Conservation (phyloP, 2,888 invertebrate species). For the Pachydiplax longipennis region DNA sequence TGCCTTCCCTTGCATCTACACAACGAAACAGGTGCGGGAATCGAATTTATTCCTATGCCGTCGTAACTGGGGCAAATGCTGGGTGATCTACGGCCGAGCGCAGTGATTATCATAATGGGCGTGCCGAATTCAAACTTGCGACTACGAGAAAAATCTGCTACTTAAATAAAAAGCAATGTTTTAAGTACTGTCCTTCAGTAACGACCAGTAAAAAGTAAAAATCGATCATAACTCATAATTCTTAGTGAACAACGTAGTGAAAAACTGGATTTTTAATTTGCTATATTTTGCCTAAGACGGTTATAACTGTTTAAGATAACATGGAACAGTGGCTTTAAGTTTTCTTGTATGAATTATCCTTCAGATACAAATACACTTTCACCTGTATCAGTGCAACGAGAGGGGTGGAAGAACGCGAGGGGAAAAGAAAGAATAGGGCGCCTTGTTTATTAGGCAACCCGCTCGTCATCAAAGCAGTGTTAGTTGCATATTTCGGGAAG, state of each 20-base stretch:
- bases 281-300: too few species aligned
- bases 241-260: too few species aligned
- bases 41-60: background rate
- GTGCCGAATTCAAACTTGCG: background rate
- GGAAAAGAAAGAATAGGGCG: background rate
- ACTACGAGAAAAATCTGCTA: too few species aligned
- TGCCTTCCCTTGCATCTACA: background rate
- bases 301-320: background rate
- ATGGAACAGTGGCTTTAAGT: background rate
- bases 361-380: background rate
- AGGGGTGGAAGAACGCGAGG: background rate
- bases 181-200: too few species aligned
- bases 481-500: conserved; percentile 22
- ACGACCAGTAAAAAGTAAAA: too few species aligned
- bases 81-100: background rate
- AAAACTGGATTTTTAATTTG: too few species aligned
- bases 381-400: background rate
- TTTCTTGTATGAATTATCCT: background rate
- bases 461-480: background rate
- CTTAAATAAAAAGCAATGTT: background rate
- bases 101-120: background rate
- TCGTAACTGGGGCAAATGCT: background rate
- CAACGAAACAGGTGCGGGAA: background rate
- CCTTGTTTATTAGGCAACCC: background rate
- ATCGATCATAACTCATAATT: too few species aligned